These are phyloP conservation scores for Melanotaenia trifasciata DNA, from an alignment of 2,797 vertebrate genomes.

Conservation along the genomic window DNA sequence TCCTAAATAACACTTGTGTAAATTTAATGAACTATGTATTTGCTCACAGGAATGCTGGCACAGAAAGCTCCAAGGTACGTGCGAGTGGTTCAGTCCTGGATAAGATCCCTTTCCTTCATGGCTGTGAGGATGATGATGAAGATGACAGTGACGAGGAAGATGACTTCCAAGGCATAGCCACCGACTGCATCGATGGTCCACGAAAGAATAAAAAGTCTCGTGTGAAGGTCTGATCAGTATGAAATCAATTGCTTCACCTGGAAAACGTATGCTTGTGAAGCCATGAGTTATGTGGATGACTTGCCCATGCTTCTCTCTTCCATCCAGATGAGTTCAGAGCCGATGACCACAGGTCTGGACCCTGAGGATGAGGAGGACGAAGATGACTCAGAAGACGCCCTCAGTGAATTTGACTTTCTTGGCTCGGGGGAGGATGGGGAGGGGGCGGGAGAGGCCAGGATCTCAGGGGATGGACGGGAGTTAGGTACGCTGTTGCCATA, in stretches of 20 bases:
- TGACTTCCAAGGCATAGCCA: slow-evolving; percentile 86
- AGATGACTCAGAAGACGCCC: slow-evolving; percentile 92
- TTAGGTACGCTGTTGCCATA: slow-evolving; percentile 84
- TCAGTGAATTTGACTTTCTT: slow-evolving; percentile 92
- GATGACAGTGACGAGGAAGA: slow-evolving; percentile 93
- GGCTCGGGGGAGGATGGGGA: slow-evolving; percentile 91
- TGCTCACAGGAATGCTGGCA: slow-evolving; percentile 87
- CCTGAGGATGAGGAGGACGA: slow-evolving; percentile 92
- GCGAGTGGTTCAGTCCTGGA: slow-evolving; percentile 84
- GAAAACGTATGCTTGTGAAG: not conserved
- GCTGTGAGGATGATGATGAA: slow-evolving; percentile 89
- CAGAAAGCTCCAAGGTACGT: slow-evolving; percentile 85
- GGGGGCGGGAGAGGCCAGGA: slow-evolving; percentile 86
- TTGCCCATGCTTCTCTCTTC: not conserved
- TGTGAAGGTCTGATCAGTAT: slow-evolving; percentile 77
- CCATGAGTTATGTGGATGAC: not conserved
- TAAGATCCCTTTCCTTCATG: slow-evolving; percentile 89
- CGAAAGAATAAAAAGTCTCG: slow-evolving; percentile 87
- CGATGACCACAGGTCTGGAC: slow-evolving; percentile 88
- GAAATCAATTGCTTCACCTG: not conserved
- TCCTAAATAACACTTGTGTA: not conserved
- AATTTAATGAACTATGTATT: slow-evolving; percentile 9
- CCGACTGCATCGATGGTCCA: slow-evolving; percentile 85
- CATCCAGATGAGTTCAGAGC: slow-evolving; percentile 83
- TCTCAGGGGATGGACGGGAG: slow-evolving; percentile 87